Conservation (phyloP, 2,113 vertebrate genomes). For the Silurus meridionalis region DNA sequence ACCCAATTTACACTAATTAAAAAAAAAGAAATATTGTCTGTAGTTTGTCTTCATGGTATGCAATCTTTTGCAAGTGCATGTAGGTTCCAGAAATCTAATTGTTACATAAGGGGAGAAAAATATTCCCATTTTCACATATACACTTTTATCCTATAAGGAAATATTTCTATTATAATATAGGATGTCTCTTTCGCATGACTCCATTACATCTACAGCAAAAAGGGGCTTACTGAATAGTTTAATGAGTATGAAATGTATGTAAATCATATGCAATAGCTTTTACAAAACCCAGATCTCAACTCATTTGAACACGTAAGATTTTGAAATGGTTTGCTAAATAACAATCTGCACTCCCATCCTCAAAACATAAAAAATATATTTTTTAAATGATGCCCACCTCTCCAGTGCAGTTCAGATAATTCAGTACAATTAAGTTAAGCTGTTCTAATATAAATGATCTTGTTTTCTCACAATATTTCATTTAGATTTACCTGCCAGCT, state of each 20-base stretch:
- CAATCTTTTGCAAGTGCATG: neutral
- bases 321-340: neutral
- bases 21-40: no score
- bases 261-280: neutral
- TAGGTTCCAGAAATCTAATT: neutral
- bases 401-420: neutral
- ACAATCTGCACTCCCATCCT: neutral
- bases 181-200: neutral
- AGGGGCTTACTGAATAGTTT: neutral
- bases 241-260: neutral
- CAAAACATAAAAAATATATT: neutral
- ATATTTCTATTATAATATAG: neutral
- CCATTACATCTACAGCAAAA: neutral
- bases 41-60: neutral
- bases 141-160: neutral
- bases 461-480: neutral
- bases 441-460: neutral
- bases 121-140: no score
- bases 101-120: neutral
- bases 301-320: neutral
- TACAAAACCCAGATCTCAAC: neutral
- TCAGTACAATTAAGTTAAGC: no score
- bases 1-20: neutral
- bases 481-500: conserved; percentile 84
- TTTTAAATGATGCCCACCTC: neutral